Evolutionary conservation across 1,140 invertebrate genomes (phyloP).

Genomic region (Drosophila nannoptera): DNA sequence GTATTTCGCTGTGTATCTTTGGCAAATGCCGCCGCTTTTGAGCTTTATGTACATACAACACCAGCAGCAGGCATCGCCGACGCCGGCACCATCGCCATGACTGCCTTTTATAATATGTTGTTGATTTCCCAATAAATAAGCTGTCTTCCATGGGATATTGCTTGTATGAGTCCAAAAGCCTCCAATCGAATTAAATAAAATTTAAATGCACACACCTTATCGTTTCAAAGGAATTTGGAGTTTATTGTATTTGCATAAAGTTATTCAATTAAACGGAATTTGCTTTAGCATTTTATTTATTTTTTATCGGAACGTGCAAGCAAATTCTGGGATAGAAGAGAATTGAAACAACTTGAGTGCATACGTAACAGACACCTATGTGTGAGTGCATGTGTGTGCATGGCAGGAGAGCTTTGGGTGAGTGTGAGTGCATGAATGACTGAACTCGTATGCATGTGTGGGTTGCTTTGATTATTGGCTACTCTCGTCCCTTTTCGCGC

Average conservation of each 20-base stretch:
- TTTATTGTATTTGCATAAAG: constrained; percentile 4
- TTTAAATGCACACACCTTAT: background rate
- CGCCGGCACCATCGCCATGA: background rate
- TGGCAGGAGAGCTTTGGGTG: constrained; percentile 3
- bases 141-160: background rate
- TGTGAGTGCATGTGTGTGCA: background rate
- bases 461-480: constrained; percentile 32
- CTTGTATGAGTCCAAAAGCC: background rate
- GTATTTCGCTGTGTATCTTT: constrained; percentile 42
- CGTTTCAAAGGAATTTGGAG: background rate
- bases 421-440: constrained; percentile 9
- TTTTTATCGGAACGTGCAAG: background rate
- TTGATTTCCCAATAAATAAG: constrained; percentile 24
- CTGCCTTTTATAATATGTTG: constrained; percentile 19
- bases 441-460: constrained; percentile 1
- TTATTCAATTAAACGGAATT: constrained; percentile 5
- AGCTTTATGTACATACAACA: constrained; percentile 32
- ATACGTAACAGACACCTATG: background rate
- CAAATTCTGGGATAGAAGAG: constrained; percentile 10
- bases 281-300: background rate
- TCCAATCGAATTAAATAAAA: background rate
- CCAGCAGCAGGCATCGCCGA: background rate
- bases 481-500: constrained; percentile 34
- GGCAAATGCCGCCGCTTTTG: constrained; percentile 35
- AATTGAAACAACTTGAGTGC: constrained; percentile 9